Conservation (phyloP, 1,140 invertebrate species). For the Himalopsyche phryganea region DNA sequence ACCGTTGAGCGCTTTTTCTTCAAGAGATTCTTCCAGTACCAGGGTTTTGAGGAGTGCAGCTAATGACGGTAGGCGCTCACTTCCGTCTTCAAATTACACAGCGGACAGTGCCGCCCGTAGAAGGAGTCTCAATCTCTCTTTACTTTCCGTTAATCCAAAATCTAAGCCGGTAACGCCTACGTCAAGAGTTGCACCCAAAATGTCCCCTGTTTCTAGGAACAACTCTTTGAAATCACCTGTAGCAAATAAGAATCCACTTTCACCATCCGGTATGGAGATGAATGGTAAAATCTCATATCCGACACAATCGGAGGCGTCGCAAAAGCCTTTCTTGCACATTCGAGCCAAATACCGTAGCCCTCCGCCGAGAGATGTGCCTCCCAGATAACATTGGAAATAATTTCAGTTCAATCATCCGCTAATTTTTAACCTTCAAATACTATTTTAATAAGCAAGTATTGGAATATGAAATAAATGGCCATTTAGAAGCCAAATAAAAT, state of each 20-base stretch:
- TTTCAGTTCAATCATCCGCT: not conserved
- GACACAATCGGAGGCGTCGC: slow-evolving; percentile 41
- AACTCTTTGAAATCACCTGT: slow-evolving; percentile 13
- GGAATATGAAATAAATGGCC: too few species aligned
- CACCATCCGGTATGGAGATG: slow-evolving; percentile 49
- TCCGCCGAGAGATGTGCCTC: slow-evolving; percentile 53
- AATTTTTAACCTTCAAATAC: not conserved
- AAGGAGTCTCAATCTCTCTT: slow-evolving; percentile 25
- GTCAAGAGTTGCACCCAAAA: not conserved
- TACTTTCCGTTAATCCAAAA: slow-evolving; percentile 19
- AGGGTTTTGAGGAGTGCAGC: slow-evolving; percentile 39
- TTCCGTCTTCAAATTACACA: slow-evolving; percentile 33
- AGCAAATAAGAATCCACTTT: slow-evolving; percentile 27
- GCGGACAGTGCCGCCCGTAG: slow-evolving; percentile 10
- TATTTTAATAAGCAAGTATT: not conserved
- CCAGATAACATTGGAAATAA: slow-evolving; percentile 40
- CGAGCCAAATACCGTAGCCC: slow-evolving; percentile 69
- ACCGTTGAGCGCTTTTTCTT: slow-evolving; percentile 8
- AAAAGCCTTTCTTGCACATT: slow-evolving; percentile 65
- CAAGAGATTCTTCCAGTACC: slow-evolving; percentile 9
- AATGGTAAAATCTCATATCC: slow-evolving; percentile 45
- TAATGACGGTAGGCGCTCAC: slow-evolving; percentile 42
- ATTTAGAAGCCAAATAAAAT: too few species aligned
- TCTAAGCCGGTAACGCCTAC: not conserved
- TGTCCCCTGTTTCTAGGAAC: not conserved